Conservation (phyloP, 2,888 invertebrate genomes). For the Pollenia angustigena region DNA sequence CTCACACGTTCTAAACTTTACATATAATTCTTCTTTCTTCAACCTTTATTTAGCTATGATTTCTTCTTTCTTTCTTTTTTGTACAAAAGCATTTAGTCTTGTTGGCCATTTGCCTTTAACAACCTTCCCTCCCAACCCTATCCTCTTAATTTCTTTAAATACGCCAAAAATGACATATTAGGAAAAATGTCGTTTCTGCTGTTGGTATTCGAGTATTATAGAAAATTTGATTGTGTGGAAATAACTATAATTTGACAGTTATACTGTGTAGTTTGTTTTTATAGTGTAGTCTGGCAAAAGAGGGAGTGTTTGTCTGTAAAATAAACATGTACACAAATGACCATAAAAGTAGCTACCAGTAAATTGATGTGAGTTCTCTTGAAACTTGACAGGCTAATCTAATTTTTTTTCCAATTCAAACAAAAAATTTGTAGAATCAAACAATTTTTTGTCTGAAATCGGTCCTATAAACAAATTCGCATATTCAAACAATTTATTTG, state of each 20-base stretch:
- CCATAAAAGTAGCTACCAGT: too few relatives aligned
- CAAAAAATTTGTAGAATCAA: too few relatives aligned
- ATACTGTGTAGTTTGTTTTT: background rate
- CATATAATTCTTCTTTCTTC: background rate
- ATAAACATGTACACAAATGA: too few relatives aligned
- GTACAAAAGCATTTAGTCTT: slow-evolving; percentile 22
- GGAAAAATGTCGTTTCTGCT: slow-evolving; percentile 1
- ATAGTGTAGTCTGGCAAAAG: background rate
- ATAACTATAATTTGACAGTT: slow-evolving; percentile 36
- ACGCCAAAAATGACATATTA: slow-evolving; percentile 46
- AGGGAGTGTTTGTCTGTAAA: too few relatives aligned
- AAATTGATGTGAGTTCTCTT: too few relatives aligned
- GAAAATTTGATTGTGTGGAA: slow-evolving; percentile 36
- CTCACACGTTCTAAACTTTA: background rate
- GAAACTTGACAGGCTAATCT: too few relatives aligned
- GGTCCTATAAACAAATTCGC: too few relatives aligned
- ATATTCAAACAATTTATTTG: too few relatives aligned
- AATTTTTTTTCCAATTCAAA: too few relatives aligned
- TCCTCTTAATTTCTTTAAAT: slow-evolving; percentile 13
- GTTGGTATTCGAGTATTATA: background rate
- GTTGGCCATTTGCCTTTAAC: slow-evolving; percentile 3
- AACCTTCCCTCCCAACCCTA: background rate
- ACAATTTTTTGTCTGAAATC: too few relatives aligned
- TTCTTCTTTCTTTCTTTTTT: background rate
- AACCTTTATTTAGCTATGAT: background rate